Evolutionary conservation across 2,797 vertebrate species (phyloP).

Genomic region (Anomalospiza imberbis): DNA sequence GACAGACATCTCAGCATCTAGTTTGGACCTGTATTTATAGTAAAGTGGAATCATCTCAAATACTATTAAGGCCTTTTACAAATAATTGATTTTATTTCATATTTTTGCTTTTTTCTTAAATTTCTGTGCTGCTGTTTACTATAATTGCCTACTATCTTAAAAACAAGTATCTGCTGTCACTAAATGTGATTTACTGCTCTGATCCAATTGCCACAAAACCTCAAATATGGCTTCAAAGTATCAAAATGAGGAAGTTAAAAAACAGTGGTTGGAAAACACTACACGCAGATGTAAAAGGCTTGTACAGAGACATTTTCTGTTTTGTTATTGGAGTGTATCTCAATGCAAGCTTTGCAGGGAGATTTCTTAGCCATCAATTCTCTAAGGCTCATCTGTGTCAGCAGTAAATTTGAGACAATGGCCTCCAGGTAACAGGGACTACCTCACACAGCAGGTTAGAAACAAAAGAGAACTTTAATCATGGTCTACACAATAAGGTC

Average conservation of each 20-base stretch:
- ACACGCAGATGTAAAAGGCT: not conserved
- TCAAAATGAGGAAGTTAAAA: not conserved
- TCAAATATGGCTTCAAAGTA: not conserved
- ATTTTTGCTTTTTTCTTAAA: not conserved
- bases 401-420: not conserved
- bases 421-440: slow-evolving; percentile 13
- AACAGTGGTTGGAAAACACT: not conserved
- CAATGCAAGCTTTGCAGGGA: not conserved
- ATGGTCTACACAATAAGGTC: not conserved
- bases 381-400: slow-evolving; percentile 35
- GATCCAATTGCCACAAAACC: not conserved
- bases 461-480: not conserved
- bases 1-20: not conserved
- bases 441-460: not conserved
- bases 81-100: not conserved
- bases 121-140: not conserved
- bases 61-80: not conserved
- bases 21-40: not conserved
- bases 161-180: not conserved
- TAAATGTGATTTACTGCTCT: not conserved
- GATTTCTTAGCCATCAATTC: not conserved
- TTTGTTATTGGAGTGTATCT: not conserved
- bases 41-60: not conserved
- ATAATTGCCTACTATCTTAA: not conserved
- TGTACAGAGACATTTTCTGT: not conserved